Base-by-base conservation (phyloP, 2,113 vertebrate genomes). In the Antennarius striatus region DNA sequence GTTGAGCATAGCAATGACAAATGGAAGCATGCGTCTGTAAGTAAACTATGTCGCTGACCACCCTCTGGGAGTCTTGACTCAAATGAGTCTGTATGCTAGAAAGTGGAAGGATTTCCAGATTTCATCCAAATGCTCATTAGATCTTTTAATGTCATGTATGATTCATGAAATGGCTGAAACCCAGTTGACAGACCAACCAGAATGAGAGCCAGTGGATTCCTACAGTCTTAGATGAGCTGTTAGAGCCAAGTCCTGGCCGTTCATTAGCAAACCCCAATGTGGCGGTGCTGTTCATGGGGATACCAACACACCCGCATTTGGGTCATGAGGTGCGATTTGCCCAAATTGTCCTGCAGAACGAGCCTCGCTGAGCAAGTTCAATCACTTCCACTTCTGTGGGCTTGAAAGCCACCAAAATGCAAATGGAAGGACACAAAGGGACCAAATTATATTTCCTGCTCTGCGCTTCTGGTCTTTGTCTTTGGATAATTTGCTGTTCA, bases 1-100 rank as follows among this genome's bases (percentile, higher is more conserved):
- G 82, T 90, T 91, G 82, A 86, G 82, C 86, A 90, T 82, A 88
- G 90, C 88, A 88, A 84, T 85, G 83, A 87, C 84, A 82, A 79
- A 85, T 86, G 72, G 69, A 81, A 77, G 79, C 59, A 47, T 68
- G 58, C 63, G 64, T 77, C 65, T 69, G 73, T 74, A 68, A 68
- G 76, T 86, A 82, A 84, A 79, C 70, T 52, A 57, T 55, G 75
- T 59, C 71, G 58, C 42, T 10, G 71, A 76, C 78, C 82, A 82
- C 74, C 81, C 66, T 57, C 77, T 72, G 45, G 67, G 57, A 77
- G 58, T 77, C 77, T n/a, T n/a, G 56, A 61, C 49, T 68, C 50
- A 84, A 68, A 58, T 45, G 67, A 63, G n/a, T 36, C 49, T 22
- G 49, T 22, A 1, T 10, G 49, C 16, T 22, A 40, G 42, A 46